These are phyloP conservation scores for Hirudinaria manillensis DNA, from an alignment of 2,888 invertebrate genomes.

Conservation along the genomic window DNA sequence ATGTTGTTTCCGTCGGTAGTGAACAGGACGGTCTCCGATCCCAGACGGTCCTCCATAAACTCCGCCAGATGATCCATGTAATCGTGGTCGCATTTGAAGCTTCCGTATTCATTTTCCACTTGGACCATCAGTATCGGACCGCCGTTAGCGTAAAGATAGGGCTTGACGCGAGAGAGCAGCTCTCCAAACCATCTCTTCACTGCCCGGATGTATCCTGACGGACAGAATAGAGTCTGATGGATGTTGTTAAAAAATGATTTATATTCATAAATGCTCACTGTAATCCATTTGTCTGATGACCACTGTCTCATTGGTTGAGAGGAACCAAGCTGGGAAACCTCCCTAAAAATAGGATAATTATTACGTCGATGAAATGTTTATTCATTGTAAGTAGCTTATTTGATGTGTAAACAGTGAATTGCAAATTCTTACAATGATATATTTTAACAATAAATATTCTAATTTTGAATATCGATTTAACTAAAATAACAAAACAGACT, in stretches of 20 bases:
- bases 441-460: too few relatives aligned
- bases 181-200: constrained; percentile 50
- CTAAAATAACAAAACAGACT: neutral
- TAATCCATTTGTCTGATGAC: constrained; percentile 51
- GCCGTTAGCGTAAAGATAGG: constrained; percentile 55
- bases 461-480: too few relatives aligned
- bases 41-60: constrained; percentile 60
- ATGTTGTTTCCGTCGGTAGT: constrained; percentile 71
- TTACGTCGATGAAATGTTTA: too few relatives aligned
- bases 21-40: constrained; percentile 68
- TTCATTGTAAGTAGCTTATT: too few relatives aligned
- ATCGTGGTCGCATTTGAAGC: constrained; percentile 64
- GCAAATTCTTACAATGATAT: too few relatives aligned
- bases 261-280: constrained; percentile 40
- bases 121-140: constrained; percentile 57
- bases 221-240: neutral
- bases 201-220: constrained; percentile 47
- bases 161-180: constrained; percentile 51
- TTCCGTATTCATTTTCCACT: constrained; percentile 88
- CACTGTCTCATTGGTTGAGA: constrained; percentile 47
- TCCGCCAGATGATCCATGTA: constrained; percentile 68
- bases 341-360: constrained; percentile 45
- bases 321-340: constrained; percentile 54
- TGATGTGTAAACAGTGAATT: too few relatives aligned
- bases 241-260: neutral